Evolutionary conservation across 1,140 invertebrate species (phyloP).

Genomic region (Cyclargus thomasi): DNA sequence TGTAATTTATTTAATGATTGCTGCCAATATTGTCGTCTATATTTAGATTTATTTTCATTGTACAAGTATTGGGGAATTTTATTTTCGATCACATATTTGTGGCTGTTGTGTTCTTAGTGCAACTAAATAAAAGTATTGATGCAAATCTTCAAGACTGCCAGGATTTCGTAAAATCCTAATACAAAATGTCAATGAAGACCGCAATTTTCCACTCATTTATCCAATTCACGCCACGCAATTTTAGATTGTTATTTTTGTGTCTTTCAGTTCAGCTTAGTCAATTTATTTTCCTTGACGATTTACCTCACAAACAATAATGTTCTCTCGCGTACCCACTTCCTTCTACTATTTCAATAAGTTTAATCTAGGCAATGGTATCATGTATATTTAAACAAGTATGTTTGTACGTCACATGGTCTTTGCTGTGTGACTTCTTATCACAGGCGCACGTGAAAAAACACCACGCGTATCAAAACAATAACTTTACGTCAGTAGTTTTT

Average conservation of each 20-base stretch:
- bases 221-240: no score
- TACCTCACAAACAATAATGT: not conserved
- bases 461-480: not conserved
- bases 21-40: conserved; percentile 9
- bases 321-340: not conserved
- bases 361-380: not conserved
- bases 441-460: not conserved
- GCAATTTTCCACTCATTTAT: no score
- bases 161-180: no score
- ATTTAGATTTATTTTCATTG: conserved; percentile 4
- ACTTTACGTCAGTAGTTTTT: not conserved
- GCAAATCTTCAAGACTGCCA: no score
- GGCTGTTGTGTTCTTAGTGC: not conserved
- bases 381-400: not conserved
- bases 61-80: not conserved
- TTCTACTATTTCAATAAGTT: not conserved
- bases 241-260: no score
- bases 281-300: not conserved
- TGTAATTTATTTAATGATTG: not conserved
- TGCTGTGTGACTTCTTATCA: not conserved
- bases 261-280: no score
- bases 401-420: not conserved
- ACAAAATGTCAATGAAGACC: no score
- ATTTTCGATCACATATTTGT: not conserved
- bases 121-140: not conserved